Evolutionary conservation across 2,888 invertebrate genomes (phyloP), one percentile per base, ranked within the genome.

Genomic region (Microplitis manilae): DNA sequence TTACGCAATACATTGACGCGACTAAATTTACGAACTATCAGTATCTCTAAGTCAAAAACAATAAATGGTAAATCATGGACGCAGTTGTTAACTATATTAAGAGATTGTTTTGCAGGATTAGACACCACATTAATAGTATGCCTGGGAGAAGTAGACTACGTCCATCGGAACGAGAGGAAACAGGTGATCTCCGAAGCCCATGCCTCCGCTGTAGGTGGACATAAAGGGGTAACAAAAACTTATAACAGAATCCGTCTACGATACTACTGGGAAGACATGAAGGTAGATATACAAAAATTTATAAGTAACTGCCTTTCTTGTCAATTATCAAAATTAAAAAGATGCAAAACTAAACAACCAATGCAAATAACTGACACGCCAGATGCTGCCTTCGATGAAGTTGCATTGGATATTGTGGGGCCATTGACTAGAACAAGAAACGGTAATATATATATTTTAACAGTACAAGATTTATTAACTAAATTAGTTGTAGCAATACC

Each of bases 361-460:
- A 38, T 68, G 13, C 17, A 68, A 39, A 38, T 38, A 68, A 68
- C 20, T 20, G 20, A 20, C 20, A 20, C 20, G 2, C 20, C 20
- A 20, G 20, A 20, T 20, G 20, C 61, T 1, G 79, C 83, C 1
- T 78, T 79, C 13, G 79, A 83, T 61, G 76, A 81, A 59, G 69
- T 83, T 2, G 77, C 78, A 6, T 41, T 82, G 62, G 82, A 79
- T 40, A 77, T 77, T 39, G 79, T 79, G 2, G 77, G 77, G 17
- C 79, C 79, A n/a, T 40, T 79, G 50, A 75, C 77, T 9, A 8
- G 17, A 8, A 20, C 20, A 2, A 20, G 20, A 20, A 20, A 20
- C 20, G 20, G 20, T 20, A 20, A 20, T 20, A 20, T 40, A 40
- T 77, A 77, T 9, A 67, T 77, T 60, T 50, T 79, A 8, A 79